These are phyloP conservation scores for Yoshiicerus persimilis DNA, from an alignment of 1,140 invertebrate genomes.

Conservation along the genomic window DNA sequence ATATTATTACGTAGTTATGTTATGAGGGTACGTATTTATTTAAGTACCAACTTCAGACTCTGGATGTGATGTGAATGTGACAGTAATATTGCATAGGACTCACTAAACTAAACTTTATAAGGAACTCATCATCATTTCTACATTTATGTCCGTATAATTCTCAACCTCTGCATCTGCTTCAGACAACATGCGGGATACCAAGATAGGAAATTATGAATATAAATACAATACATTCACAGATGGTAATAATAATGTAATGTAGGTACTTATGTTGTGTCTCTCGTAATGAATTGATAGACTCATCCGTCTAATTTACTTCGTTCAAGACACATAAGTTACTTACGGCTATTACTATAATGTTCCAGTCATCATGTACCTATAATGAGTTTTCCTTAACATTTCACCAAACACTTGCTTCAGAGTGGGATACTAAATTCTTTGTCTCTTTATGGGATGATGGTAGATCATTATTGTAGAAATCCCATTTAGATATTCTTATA, in stretches of 20 bases:
- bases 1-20: neutral
- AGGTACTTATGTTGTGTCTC: neutral
- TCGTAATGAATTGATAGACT: constrained; percentile 15
- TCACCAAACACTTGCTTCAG: neutral
- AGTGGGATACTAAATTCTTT: neutral
- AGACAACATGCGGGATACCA: neutral
- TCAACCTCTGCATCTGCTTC: neutral
- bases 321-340: neutral
- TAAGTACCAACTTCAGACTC: neutral
- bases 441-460: no score
- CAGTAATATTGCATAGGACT: neutral
- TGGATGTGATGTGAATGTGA: neutral
- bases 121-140: neutral
- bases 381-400: neutral
- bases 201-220: neutral
- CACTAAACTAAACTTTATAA: neutral
- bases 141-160: neutral
- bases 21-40: neutral
- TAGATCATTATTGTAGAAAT: no score
- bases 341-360: neutral
- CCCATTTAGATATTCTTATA: no score
- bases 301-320: neutral
- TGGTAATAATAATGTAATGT: neutral
- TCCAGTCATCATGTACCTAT: neutral
- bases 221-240: neutral